A percentile compares a stretch with the other conserved stretches of the same genome.
Conservation (phyloP, 2,797 vertebrate species). For the Amphiprion clarkii region DNA sequence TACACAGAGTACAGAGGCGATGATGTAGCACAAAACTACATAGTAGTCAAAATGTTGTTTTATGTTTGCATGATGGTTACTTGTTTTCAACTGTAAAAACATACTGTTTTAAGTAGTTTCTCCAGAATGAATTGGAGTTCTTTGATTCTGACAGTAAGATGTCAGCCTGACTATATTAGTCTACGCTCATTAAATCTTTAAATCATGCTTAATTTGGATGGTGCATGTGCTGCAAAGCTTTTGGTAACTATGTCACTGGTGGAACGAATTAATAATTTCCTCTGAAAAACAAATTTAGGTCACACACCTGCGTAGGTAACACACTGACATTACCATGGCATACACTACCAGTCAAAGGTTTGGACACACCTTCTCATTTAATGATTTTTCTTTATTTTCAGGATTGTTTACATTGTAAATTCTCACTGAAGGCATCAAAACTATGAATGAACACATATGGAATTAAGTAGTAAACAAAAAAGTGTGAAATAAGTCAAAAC, state of each 20-base stretch:
- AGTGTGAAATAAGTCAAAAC: too few relatives aligned
- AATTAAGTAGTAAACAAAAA: too few relatives aligned
- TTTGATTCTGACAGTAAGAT: neutral
- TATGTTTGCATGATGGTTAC: neutral
- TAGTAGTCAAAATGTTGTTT: neutral
- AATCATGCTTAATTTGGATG: too few relatives aligned
- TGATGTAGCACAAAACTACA: neutral
- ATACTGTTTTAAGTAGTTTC: neutral
- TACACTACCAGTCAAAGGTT: too few relatives aligned
- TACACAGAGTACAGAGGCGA: neutral
- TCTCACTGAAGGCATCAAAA: too few relatives aligned
- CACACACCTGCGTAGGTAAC: neutral
- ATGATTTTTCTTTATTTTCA: too few relatives aligned
- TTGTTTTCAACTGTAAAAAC: neutral
- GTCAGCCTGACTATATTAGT: neutral
- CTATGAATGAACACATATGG: too few relatives aligned
- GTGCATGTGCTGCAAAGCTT: neutral
- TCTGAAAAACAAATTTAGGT: neutral
- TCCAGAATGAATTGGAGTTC: neutral
- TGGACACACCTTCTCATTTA: too few relatives aligned
- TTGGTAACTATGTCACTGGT: neutral
- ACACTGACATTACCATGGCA: too few relatives aligned
- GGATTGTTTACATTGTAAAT: too few relatives aligned
- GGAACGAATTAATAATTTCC: neutral
- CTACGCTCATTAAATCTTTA: too few relatives aligned